These are phyloP conservation scores for Pleuronectes platessa DNA, from an alignment of 2,113 vertebrate genomes.

Conservation along the genomic window DNA sequence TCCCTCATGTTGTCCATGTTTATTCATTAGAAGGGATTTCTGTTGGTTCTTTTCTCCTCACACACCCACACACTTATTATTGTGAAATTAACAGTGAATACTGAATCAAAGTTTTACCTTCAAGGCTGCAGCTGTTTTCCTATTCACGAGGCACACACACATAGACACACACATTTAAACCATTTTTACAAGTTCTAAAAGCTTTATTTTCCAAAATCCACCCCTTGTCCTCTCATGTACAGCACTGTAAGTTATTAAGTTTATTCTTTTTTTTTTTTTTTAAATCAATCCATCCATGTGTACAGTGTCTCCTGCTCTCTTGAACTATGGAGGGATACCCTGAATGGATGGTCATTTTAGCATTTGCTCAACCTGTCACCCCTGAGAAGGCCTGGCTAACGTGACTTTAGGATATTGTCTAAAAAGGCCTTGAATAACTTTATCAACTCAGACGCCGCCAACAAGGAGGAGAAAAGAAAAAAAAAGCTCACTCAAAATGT, in stretches of 20 bases:
- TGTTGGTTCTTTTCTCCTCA: background rate
- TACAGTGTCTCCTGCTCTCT: slow-evolving; percentile 75
- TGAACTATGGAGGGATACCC: slow-evolving; percentile 72
- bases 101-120: background rate
- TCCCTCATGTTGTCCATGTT: slow-evolving; percentile 22
- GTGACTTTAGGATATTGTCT: slow-evolving; percentile 56
- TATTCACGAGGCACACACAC: slow-evolving; percentile 12
- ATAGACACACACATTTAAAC: slow-evolving; percentile 17
- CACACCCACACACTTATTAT: slow-evolving; percentile 29
- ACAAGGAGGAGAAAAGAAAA: slow-evolving; percentile 42
- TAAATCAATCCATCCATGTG: slow-evolving; percentile 52
- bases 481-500: slow-evolving; percentile 49
- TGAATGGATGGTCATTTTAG: slow-evolving; percentile 76
- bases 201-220: slow-evolving; percentile 79
- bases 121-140: background rate
- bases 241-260: slow-evolving; percentile 55
- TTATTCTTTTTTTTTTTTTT: background rate
- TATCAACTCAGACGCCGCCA: slow-evolving; percentile 60
- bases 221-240: slow-evolving; percentile 61
- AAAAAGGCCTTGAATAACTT: slow-evolving; percentile 66
- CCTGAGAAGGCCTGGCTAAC: slow-evolving; percentile 78
- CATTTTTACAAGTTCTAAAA: slow-evolving; percentile 76
- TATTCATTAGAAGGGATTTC: slow-evolving; percentile 35
- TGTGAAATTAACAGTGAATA: slow-evolving; percentile 6
- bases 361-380: slow-evolving; percentile 73